Percentiles rank a stretch among this genome's conserved stretches.
Conservation (phyloP, 2,888 invertebrate genomes). For the Ectemnius continuus region DNA sequence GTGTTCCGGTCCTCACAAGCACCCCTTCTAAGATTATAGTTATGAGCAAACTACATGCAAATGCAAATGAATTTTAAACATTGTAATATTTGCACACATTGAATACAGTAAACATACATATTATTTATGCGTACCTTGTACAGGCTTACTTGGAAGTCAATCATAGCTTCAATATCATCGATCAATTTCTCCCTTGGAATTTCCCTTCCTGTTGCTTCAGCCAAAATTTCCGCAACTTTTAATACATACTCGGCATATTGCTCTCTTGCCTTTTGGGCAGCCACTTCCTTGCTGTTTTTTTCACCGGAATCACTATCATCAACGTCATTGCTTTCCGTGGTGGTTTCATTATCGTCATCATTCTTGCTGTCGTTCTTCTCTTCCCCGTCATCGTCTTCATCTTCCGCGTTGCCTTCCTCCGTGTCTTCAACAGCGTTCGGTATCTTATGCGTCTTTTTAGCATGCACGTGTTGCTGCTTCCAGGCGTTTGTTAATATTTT, state of each 20-base stretch:
- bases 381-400: not conserved
- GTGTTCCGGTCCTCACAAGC: too few species aligned
- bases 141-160: slow-evolving; percentile 52
- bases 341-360: not conserved
- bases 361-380: not conserved
- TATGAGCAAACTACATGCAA: too few species aligned
- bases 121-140: slow-evolving; percentile 18
- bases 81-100: too few species aligned
- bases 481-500: not conserved
- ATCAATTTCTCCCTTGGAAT: slow-evolving; percentile 45
- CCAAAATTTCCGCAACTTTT: slow-evolving; percentile 42
- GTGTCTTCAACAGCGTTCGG: not conserved
- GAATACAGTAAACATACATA: too few species aligned
- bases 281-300: not conserved
- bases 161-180: slow-evolving; percentile 53
- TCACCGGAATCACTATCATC: not conserved
- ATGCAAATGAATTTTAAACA: too few species aligned
- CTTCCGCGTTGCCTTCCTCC: not conserved
- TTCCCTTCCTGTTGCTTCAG: slow-evolving; percentile 42
- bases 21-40: too few species aligned
- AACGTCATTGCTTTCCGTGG: not conserved
- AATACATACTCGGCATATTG: slow-evolving; percentile 44
- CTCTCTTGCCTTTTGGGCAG: not conserved
- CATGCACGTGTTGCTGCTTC: not conserved
- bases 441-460: not conserved